Conservation (phyloP, 23 tunicate genomes). For the Ascidia mentula region DNA sequence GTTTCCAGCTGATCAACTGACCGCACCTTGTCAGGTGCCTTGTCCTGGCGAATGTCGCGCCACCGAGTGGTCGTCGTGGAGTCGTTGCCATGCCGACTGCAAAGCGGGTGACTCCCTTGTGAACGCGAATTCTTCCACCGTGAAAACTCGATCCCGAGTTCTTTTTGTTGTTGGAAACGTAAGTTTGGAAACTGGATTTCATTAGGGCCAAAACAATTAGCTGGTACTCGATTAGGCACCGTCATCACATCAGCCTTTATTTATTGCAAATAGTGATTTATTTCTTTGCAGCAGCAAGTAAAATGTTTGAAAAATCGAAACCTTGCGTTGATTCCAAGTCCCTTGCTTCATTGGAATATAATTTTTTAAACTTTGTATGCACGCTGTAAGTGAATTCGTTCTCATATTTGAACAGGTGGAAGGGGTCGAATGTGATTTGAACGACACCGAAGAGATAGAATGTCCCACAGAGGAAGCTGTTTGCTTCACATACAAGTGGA, state of each 20-base stretch:
- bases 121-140: background rate
- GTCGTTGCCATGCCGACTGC: constrained; percentile 73
- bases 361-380: too few species aligned
- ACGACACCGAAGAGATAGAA: constrained; percentile 34
- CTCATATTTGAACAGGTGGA: constrained; percentile 2
- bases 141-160: constrained; percentile 51
- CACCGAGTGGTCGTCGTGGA: constrained; percentile 77
- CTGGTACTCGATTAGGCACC: background rate
- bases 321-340: too few species aligned
- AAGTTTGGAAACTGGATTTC: too few species aligned
- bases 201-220: too few species aligned
- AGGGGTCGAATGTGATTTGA: constrained; percentile 17
- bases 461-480: constrained; percentile 28
- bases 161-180: constrained; percentile 34
- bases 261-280: too few species aligned
- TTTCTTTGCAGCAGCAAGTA: too few species aligned
- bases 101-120: background rate
- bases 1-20: constrained; percentile 15
- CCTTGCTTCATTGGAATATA: too few species aligned
- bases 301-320: too few species aligned
- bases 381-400: background rate
- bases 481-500: constrained; percentile 64
- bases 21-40: constrained; percentile 37
- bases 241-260: too few species aligned
- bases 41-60: constrained; percentile 65